These are phyloP conservation scores for Cladorhizidae sp. DNA, from an alignment of 37 sponge, comb jelly and placozoan species.

Conservation along the genomic window DNA sequence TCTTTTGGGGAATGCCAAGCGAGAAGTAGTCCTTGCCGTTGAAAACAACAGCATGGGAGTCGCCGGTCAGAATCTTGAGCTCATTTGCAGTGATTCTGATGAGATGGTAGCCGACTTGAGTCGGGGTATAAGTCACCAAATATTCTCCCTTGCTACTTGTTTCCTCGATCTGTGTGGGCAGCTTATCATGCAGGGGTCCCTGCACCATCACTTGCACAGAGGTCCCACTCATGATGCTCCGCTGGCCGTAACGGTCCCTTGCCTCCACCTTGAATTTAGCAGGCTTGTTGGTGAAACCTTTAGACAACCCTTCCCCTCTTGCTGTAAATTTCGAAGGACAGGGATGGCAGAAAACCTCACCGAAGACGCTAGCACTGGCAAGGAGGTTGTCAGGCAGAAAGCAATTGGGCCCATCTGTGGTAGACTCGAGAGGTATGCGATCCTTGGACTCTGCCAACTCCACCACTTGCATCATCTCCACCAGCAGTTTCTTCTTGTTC, in stretches of 20 bases:
- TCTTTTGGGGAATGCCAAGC: conserved; percentile 1
- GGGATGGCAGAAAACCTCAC: conserved; percentile 50
- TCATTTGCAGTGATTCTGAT: conserved; percentile 11
- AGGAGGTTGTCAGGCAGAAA: conserved; percentile 9
- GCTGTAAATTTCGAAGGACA: conserved; percentile 43
- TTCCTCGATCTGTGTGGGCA: not conserved
- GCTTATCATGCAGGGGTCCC: not conserved
- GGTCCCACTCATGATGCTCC: conserved; percentile 28
- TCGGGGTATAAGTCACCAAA: conserved; percentile 19
- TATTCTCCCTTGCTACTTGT: conserved; percentile 7
- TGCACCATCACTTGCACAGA: conserved; percentile 3
- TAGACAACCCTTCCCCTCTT: conserved; percentile 33
- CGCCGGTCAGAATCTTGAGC: not conserved
- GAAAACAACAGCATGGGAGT: conserved; percentile 25
- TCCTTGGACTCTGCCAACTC: conserved; percentile 6
- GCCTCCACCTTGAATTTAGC: conserved; percentile 41
- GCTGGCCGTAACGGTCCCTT: conserved; percentile 29
- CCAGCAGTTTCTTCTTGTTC: not conserved
- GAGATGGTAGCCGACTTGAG: conserved; percentile 24
- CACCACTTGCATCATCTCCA: conserved; percentile 3
- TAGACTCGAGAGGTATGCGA: conserved; percentile 20
- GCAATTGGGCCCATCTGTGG: conserved; percentile 36
- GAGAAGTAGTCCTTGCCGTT: conserved; percentile 32
- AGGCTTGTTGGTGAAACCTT: conserved; percentile 33
- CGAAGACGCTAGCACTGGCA: conserved; percentile 3